These are phyloP conservation scores for Podotricha telesiphe DNA, from an alignment of 2,888 invertebrate species.

Conservation along the genomic window DNA sequence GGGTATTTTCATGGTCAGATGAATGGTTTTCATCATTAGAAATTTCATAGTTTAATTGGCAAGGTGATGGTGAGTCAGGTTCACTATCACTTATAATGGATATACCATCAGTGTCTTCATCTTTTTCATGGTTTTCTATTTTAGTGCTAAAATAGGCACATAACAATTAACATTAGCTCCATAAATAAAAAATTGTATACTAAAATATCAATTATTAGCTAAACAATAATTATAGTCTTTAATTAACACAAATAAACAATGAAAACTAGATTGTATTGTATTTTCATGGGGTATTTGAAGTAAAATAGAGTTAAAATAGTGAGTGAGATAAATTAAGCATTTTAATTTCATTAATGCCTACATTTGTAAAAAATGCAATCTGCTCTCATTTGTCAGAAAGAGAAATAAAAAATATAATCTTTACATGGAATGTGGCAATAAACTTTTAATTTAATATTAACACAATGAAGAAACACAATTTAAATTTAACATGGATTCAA, in stretches of 20 bases:
- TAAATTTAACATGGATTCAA: background rate
- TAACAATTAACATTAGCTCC: background rate
- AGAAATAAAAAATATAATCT: background rate
- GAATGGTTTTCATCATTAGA: slow-evolving; percentile 54
- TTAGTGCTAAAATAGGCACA: slow-evolving; percentile 3
- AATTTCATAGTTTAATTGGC: slow-evolving; percentile 56
- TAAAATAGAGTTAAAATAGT: too few species aligned
- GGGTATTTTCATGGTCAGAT: slow-evolving; percentile 50
- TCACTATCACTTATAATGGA: slow-evolving; percentile 80
- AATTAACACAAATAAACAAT: background rate
- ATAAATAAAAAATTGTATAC: background rate
- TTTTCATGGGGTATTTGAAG: too few species aligned
- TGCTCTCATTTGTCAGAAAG: background rate
- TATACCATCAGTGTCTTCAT: slow-evolving; percentile 81
- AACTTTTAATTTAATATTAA: background rate
- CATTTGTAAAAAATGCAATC: too few species aligned
- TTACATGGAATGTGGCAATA: background rate
- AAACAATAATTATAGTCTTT: too few species aligned
- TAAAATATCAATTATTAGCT: too few species aligned
- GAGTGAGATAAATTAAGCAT: background rate
- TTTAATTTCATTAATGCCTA: background rate
- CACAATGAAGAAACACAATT: slow-evolving; percentile 13
- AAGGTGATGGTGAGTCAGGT: slow-evolving; percentile 61
- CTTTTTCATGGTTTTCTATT: slow-evolving; percentile 63
- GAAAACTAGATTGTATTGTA: background rate